Evolutionary conservation across 2,113 vertebrate species (phyloP), one percentile per base, ranked within the genome.

Genomic region (Anolis carolinensis): DNA sequence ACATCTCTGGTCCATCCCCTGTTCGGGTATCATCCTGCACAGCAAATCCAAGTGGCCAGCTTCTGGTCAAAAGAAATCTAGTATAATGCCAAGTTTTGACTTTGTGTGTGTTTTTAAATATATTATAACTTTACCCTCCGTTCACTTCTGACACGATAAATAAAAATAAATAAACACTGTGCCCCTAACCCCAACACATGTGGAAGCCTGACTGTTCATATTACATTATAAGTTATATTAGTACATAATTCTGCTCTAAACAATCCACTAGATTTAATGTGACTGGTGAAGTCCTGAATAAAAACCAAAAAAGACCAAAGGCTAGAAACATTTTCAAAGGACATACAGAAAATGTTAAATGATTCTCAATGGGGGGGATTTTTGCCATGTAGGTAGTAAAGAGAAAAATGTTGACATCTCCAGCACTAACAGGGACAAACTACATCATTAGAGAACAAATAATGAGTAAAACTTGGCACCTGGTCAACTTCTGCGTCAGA

Each of bases 401-500:
- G 55, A 65, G 8, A 34, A 92, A 84, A 89, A 88, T 89, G 89
- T 86, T 93, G 32, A 81, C 86, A 86, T 81, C 88, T 48, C 44
- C 88, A 89, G 77, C 89, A 88, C 88, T 84, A 55, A 81, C 76
- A 89, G 88, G 79, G 86, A 91, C 83, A 91, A 79, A 84, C 89
- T 94, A 95, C 73, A 92, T 36, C 93, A 80, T 92, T 90, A 97
- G 85, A n/a, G 74, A 94, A 97, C 90, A 91, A 95, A 95, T 86
- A 88, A 81, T 81, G 95, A 79, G 94, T 93, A 95, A 93, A 94
- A 99, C 97, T 98, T 98, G 98, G 97, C 98, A 95, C 96, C 97
- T 97, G 97, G 92, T 98, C 97, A 95, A 96, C 95, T 94, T 97
- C 97, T 94, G 95, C 96, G 93, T 97, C 97, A 96, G 97, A 97